These are phyloP conservation scores for Ailuropoda melanoleuca DNA, from an alignment of 2,113 vertebrate species.

Conservation along the genomic window DNA sequence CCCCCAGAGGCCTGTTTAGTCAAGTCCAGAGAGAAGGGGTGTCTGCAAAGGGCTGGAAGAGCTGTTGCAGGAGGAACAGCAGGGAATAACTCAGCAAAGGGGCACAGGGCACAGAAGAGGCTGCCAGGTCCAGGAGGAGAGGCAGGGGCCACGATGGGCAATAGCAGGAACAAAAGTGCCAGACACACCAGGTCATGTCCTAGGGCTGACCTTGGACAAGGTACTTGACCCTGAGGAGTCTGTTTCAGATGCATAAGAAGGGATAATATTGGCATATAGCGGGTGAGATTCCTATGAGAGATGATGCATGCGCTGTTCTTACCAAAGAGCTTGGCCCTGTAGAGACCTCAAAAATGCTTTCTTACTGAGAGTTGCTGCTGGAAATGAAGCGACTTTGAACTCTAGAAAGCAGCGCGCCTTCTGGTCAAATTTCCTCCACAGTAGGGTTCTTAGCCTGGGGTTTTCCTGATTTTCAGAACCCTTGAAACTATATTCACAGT, in stretches of 20 bases:
- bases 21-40: background rate
- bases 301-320: accelerated
- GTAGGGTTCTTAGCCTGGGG: background rate
- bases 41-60: background rate
- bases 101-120: accelerated
- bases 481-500: background rate
- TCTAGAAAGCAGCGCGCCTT: background rate
- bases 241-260: background rate
- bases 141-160: accelerated
- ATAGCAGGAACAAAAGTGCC: accelerated
- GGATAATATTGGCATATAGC: accelerated
- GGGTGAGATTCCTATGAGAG: accelerated
- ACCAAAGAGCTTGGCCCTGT: too few relatives aligned
- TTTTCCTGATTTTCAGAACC: background rate
- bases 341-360: background rate
- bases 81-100: background rate
- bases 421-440: background rate
- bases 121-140: background rate
- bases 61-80: too few relatives aligned
- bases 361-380: background rate
- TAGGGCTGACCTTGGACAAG: background rate
- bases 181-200: background rate
- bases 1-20: background rate
- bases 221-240: background rate
- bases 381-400: background rate